Evolutionary conservation across 2,888 invertebrate species (phyloP).

Genomic region (Malacosoma neustria): DNA sequence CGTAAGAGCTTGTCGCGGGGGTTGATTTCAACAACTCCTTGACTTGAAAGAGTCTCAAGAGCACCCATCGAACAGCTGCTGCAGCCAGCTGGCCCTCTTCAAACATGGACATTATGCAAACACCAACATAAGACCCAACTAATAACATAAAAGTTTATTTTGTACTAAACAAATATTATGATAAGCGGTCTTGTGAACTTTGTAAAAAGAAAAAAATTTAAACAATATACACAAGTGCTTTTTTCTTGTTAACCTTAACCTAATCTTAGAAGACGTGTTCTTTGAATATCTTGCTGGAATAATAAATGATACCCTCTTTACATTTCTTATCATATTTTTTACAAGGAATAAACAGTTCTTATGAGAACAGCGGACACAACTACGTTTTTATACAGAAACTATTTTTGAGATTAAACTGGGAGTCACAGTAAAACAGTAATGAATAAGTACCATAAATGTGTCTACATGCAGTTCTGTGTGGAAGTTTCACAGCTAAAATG

Average conservation of each 20-base stretch:
- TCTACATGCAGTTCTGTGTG: too few species aligned
- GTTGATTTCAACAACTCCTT: constrained; percentile 9
- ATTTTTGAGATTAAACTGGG: too few species aligned
- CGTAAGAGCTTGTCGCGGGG: background rate
- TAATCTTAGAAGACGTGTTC: background rate
- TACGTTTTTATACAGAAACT: too few species aligned
- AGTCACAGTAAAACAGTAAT: too few species aligned
- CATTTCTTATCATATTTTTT: background rate
- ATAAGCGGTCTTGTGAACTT: constrained; percentile 8
- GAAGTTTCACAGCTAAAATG: too few species aligned
- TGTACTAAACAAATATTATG: constrained; percentile 11
- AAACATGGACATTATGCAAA: constrained; percentile 8
- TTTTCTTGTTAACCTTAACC: background rate
- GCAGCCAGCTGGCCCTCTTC: constrained; percentile 17
- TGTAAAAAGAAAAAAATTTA: background rate
- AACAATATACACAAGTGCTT: background rate
- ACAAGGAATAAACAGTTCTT: too few species aligned
- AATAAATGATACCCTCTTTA: background rate
- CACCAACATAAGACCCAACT: constrained; percentile 2
- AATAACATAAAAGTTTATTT: constrained; percentile 12
- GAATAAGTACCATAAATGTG: too few species aligned
- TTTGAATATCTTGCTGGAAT: background rate
- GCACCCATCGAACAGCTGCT: constrained; percentile 17
- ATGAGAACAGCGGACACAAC: too few species aligned
- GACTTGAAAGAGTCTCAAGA: constrained; percentile 19